Conservation (phyloP, 2,113 vertebrate species). For the Mesitornis unicolor region DNA sequence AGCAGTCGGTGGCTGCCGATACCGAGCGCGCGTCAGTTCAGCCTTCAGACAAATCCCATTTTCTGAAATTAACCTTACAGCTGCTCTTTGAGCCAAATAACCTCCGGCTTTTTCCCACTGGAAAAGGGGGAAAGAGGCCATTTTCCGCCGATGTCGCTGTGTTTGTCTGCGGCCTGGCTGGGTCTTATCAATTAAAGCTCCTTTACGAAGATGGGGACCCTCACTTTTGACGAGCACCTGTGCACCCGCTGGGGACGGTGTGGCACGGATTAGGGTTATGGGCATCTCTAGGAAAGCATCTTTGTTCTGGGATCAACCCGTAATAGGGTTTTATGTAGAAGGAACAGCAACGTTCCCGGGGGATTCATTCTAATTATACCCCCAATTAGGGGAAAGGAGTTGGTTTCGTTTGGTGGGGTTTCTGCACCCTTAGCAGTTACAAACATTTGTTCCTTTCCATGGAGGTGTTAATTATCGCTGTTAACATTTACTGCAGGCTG, state of each 20-base stretch:
- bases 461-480: background rate
- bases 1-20: background rate
- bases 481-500: background rate
- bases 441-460: conserved; percentile 13
- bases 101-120: background rate
- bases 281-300: conserved; percentile 23
- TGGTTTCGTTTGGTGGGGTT: background rate
- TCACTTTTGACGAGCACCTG: conserved; percentile 58
- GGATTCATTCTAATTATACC: conserved; percentile 56
- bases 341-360: conserved; percentile 2
- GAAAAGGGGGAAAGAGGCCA: background rate
- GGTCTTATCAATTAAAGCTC: conserved; percentile 46
- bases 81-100: conserved; percentile 10
- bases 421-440: background rate
- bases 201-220: conserved; percentile 12
- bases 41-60: background rate
- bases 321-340: conserved; percentile 54
- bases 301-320: conserved; percentile 54
- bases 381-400: background rate
- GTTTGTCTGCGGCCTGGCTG: background rate
- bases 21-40: background rate
- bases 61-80: conserved; percentile 11
- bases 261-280: conserved; percentile 48
- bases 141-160: background rate
- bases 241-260: conserved; percentile 18